A percentile compares a stretch with the other conserved stretches of the same genome.
phyloP scores from a whole-genome alignment of 2,797 vertebrate species.

The Telmatherina bonti region DNA sequence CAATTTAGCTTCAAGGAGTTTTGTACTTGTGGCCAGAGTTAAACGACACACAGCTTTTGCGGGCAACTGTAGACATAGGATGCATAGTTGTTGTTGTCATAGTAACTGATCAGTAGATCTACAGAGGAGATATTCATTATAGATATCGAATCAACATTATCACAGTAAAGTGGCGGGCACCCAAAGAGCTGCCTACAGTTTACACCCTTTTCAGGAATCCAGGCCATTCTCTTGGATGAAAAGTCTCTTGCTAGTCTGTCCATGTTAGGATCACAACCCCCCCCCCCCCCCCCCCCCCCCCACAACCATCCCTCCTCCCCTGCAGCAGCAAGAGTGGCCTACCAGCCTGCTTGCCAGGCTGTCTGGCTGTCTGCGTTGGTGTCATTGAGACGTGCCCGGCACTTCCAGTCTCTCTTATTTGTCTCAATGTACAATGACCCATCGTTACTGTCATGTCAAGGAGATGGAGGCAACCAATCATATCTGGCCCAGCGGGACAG shows the following conservation, averaged over 20 bases:
- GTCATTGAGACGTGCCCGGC: constrained; percentile 82
- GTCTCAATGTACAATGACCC: constrained; percentile 75
- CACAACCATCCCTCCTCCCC: constrained; percentile 35
- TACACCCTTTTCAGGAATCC: constrained; percentile 33
- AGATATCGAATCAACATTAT: background rate
- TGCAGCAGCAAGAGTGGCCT: constrained; percentile 55
- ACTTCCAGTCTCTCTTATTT: constrained; percentile 65
- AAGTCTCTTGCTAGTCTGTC: constrained; percentile 53
- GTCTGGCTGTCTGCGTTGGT: constrained; percentile 62
- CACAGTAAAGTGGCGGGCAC: background rate
- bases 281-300: background rate
- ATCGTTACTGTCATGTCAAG: constrained; percentile 81
- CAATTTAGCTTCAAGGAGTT: constrained; percentile 17
- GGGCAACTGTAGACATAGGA: background rate
- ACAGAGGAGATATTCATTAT: background rate
- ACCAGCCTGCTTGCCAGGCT: constrained; percentile 38
- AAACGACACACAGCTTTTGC: constrained; percentile 28
- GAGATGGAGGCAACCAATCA: constrained; percentile 79
- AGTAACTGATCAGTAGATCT: background rate
- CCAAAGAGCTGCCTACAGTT: background rate
- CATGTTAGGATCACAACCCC: constrained; percentile 43
- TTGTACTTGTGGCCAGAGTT: constrained; percentile 26
- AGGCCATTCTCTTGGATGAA: constrained; percentile 50
- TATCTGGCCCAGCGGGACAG: constrained; percentile 44
- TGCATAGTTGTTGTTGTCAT: background rate